Percentiles rank a stretch among this genome's conserved stretches.
Conservation (phyloP, 2,113 vertebrate genomes). For the Chloebia gouldiae region DNA sequence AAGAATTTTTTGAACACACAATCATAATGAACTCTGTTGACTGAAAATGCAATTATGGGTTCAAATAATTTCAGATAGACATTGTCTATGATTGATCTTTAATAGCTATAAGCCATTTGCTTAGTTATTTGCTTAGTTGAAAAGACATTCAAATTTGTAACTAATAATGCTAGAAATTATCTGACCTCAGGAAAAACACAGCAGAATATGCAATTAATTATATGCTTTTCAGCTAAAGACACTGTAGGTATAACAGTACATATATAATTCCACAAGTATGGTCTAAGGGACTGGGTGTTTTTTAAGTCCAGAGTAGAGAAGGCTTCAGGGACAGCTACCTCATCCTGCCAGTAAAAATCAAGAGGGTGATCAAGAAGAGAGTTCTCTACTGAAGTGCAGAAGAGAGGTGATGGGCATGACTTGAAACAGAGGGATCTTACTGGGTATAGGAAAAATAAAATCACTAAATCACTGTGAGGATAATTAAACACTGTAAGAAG, state of each 20-base stretch:
- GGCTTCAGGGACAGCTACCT: background rate
- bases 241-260: background rate
- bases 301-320: background rate
- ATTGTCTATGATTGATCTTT: background rate
- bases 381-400: background rate
- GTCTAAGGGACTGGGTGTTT: fast-evolving
- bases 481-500: background rate
- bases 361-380: background rate
- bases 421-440: background rate
- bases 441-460: background rate
- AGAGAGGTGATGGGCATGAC: background rate
- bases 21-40: background rate
- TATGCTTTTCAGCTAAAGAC: background rate
- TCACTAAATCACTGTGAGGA: background rate
- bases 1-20: background rate
- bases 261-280: background rate
- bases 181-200: background rate
- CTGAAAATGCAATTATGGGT: background rate
- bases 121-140: background rate
- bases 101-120: background rate
- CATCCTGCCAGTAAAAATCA: background rate
- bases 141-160: background rate
- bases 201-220: background rate
- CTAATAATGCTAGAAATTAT: background rate
- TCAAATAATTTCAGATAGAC: background rate